A percentile compares a stretch with the other conserved stretches of the same genome.
These are phyloP conservation scores for Vanacampus margaritifer DNA, from an alignment of 2,113 vertebrate species.

Conservation along the genomic window DNA sequence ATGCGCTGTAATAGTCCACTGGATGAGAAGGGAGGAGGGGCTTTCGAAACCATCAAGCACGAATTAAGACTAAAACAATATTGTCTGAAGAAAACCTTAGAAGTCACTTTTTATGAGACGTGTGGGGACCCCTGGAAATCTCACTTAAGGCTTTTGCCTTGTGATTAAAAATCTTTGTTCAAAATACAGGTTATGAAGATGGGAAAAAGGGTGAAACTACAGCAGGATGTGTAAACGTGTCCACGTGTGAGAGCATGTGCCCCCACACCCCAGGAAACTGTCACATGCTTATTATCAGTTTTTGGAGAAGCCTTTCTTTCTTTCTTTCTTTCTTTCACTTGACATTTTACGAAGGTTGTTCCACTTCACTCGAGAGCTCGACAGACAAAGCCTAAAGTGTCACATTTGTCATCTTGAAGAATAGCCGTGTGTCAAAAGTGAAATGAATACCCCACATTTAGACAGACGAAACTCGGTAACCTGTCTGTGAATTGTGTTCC, in stretches of 20 bases:
- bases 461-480: not conserved
- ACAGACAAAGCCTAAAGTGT: not conserved
- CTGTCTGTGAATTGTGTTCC: not conserved
- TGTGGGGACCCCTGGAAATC: too few species aligned
- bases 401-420: not conserved
- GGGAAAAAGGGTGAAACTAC: not conserved
- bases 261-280: not conserved
- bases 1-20: too few species aligned
- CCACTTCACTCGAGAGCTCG: not conserved
- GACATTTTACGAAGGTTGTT: not conserved
- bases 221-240: not conserved
- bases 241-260: not conserved
- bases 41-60: too few species aligned
- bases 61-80: too few species aligned
- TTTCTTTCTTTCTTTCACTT: too few species aligned
- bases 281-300: constrained; percentile 2
- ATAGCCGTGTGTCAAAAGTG: not conserved
- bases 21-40: too few species aligned
- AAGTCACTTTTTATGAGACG: too few species aligned
- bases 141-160: too few species aligned
- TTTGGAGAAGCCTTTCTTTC: not conserved
- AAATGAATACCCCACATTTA: not conserved
- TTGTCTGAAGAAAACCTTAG: too few species aligned
- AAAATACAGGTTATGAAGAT: not conserved
- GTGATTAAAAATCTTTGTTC: too few species aligned